Base-by-base conservation (phyloP, 2,113 vertebrate genomes). In the Callospermophilus lateralis region DNA sequence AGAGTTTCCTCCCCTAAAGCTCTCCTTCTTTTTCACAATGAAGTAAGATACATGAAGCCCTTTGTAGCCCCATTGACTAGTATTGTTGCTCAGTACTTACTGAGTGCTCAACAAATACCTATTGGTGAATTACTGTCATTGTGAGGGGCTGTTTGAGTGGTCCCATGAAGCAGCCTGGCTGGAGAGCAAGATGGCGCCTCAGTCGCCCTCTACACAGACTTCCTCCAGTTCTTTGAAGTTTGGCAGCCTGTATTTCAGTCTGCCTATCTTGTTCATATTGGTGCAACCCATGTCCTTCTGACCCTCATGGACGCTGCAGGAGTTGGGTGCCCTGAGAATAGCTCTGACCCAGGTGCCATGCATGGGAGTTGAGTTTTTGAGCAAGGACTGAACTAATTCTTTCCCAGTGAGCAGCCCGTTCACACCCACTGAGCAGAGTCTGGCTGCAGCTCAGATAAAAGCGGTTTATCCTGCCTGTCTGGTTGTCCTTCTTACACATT, bases 391-490 rank as follows among this genome's bases (percentile, higher is more conserved):
- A 79, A 61, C 51, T 34, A 22, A 11, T 34, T 93, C 39, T 89
- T 94, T 63, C 20, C 67, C 34, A 45, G n/a, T 7, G 48, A 77
- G 81, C 77, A 42, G 48, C 78, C 24, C 1, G 28, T 93, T 85
- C 93, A 86, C 85, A 93, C 70, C 89, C 30, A 24, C 58, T 10
- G 72, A 85, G 70, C 42, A 2, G 77, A 72, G 58, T 61, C 51
- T 84, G 89, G 37, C 39, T 34, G 83, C 58, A 8, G 37, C 70
- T 70, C 34, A 94, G 79, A 76, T 63, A 22, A 63, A 55, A 94
- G 89, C 1, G 0, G 92, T 68, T 89, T 73, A 58, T 90, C 96
- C 76, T 55, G 97, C 72, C 73, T 11, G 15, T 90, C 93, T 58
- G 58, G 84, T 96, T 32, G 0, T 78, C 58, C 45, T 90, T 79